Base-by-base conservation (phyloP, 1,140 invertebrate genomes). In the Notospermus geniculatus region DNA sequence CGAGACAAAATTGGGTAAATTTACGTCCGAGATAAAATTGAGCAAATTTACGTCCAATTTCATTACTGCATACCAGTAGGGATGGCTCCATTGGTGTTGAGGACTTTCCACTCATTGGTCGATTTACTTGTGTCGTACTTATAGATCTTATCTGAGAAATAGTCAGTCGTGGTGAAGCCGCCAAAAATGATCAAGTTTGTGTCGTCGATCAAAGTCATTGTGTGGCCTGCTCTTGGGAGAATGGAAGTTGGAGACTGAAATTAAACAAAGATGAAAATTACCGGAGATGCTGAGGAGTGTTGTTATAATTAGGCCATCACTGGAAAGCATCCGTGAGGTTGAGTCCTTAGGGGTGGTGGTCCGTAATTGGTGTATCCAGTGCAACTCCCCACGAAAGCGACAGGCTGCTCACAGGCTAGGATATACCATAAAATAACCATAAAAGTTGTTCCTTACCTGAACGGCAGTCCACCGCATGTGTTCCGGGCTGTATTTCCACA, bases 111-210 rank as follows among this genome's bases (percentile, higher is more conserved):
- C 23, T 85, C 84, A 28, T 88, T 52, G 36, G 63, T 58, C 45
- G 45, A 87, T 15, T 83, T 86, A 63, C 89, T 87, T 0, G 91
- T 77, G 76, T 91, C 86, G 69, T 90, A 96, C 68, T 92, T 89
- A 88, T 90, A 94, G 7, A 92, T 85, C 29, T 87, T 86, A 59
- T 90, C 86, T 45, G 62, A 72, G 64, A 75, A 79, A 58, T 78
- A 77, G 45, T 67, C 41, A 15, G 66, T 85, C 0, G 90, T 86
- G 50, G 91, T 93, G 64, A 95, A 90, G 7, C 95, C 94, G 15
- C 95, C 94, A 63, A 97, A 89, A 0, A 98, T 75, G 41, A 96
- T 83, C 27, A 97, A 80, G 63, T 86, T 90, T 63, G 91, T 86
- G 72, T 89, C 76, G 19, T 88, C 85, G 41, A 90, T 85, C 27